A percentile compares a stretch with the other conserved stretches of the same genome.
These are phyloP conservation scores for Sebastes dallii DNA, from an alignment of 2,797 vertebrate genomes.

Conservation along the genomic window DNA sequence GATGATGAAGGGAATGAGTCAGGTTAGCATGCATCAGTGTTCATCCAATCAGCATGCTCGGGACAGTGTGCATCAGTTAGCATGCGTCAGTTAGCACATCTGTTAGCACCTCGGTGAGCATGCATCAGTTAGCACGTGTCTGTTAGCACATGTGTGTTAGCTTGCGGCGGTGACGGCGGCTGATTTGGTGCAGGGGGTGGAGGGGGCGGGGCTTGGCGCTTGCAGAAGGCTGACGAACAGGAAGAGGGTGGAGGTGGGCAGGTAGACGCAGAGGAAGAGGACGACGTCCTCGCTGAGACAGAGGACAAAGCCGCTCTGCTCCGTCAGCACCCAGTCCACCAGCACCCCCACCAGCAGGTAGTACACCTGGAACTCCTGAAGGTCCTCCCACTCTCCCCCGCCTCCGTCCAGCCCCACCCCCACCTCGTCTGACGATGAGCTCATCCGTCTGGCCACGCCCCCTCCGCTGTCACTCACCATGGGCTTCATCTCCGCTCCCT, in stretches of 20 bases:
- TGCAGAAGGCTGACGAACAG: slow-evolving; percentile 89
- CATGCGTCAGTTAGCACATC: not conserved
- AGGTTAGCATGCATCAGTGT: slow-evolving; percentile 4
- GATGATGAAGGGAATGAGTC: slow-evolving; percentile 7
- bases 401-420: slow-evolving; percentile 84
- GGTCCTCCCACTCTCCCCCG: slow-evolving; percentile 84
- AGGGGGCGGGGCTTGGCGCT: slow-evolving; percentile 49
- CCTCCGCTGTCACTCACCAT: slow-evolving; percentile 95
- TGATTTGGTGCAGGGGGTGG: slow-evolving; percentile 10
- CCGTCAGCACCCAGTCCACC: slow-evolving; percentile 91
- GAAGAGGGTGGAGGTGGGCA: slow-evolving; percentile 94
- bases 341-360: slow-evolving; percentile 92
- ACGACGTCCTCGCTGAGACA: slow-evolving; percentile 92
- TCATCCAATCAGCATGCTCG: not conserved
- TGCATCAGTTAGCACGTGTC: not conserved
- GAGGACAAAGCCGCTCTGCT: slow-evolving; percentile 85
- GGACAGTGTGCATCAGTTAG: not conserved
- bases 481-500: slow-evolving; percentile 92
- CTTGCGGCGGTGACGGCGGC: slow-evolving; percentile 28
- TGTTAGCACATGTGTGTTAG: slow-evolving; percentile 9
- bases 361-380: slow-evolving; percentile 95
- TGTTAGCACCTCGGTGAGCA: slow-evolving; percentile 20
- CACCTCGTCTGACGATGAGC: slow-evolving; percentile 65
- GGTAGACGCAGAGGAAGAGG: slow-evolving; percentile 93
- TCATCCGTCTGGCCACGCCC: slow-evolving; percentile 47